Evolutionary conservation across 2,888 invertebrate genomes (phyloP), one percentile per base, ranked within the genome.

Genomic region (Acanthosepion pharaonis): DNA sequence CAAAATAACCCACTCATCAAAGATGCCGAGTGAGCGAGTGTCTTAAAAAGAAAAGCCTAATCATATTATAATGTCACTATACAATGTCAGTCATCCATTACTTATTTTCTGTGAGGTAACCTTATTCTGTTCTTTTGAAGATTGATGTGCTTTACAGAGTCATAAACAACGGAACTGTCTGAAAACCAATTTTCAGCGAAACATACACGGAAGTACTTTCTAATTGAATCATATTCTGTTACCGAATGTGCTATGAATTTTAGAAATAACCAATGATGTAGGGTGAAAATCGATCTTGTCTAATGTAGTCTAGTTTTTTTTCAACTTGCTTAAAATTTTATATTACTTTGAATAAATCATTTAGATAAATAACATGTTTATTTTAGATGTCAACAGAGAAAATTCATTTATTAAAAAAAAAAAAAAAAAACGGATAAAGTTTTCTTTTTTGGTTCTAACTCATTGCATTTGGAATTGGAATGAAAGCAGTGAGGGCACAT

Each of bases 111-210:
- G 78, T 11, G 33, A 78, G 78, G 78, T 11, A 78, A n/a, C 78
- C n/a, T 33, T 33, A 78, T 78, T n/a, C 78, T n/a, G n/a, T 78
- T n/a, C 4, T 9, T 33, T 78, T 11, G 78, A 33, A 78, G 78
- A 78, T 78, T 78, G 78, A 78, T 78, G 78, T 23, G n/a, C 11
- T 78, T 78, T 78, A 8, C n/a, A 33, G 18, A n/a, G 78, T 78
- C n/a, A 78, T 78, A 78, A 78, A 78, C 78, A 78, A 78, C n/a
- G n/a, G 78, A 78, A 33, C 78, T 78, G 78, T n/a, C 78, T 78
- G 78, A 78, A 78, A 78, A n/a, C 9, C n/a, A 78, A 78, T 78
- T 78, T 78, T 78, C 78, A 78, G 33, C 78, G 78, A n/a, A 78
- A 78, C 78, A 11, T 78, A 78, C 78, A 78, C 78, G 78, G 78